These are phyloP conservation scores for Dryomyza anilis DNA, from an alignment of 2,888 invertebrate genomes.

Conservation along the genomic window DNA sequence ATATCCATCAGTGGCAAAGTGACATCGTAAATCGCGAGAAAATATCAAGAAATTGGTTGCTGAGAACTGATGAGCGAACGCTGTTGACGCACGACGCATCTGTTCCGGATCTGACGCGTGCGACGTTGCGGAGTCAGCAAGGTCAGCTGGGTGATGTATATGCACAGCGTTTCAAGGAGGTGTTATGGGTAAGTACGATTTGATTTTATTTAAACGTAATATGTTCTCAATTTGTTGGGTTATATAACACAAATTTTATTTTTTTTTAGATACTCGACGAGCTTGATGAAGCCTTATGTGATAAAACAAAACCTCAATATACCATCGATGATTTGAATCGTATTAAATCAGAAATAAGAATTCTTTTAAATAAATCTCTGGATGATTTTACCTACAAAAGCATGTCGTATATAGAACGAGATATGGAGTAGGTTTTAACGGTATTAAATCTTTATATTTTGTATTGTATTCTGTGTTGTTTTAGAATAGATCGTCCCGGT, in stretches of 20 bases:
- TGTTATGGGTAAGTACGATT: conserved; percentile 49
- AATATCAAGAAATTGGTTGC: conserved; percentile 57
- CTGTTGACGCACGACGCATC: conserved; percentile 57
- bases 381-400: conserved; percentile 60
- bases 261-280: conserved; percentile 54
- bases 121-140: conserved; percentile 52
- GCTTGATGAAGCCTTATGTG: conserved; percentile 51
- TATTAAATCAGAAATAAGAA: conserved; percentile 56
- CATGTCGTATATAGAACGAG: conserved; percentile 59
- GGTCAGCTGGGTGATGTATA: conserved; percentile 58
- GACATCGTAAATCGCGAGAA: conserved; percentile 47
- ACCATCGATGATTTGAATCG: conserved; percentile 50
- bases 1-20: conserved; percentile 59
- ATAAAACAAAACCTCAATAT: conserved; percentile 41
- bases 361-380: conserved; percentile 51
- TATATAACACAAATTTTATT: not conserved
- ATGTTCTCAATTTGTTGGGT: too few relatives aligned
- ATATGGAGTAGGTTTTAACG: conserved; percentile 57
- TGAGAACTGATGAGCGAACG: conserved; percentile 57
- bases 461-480: not conserved
- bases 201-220: too few relatives aligned
- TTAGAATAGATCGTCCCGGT: conserved; percentile 54
- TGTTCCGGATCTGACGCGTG: conserved; percentile 52
- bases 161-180: conserved; percentile 54
- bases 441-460: not conserved